Evolutionary conservation across 2,113 vertebrate species (phyloP), one percentile per base, ranked within the genome.

Genomic region (Phoenicopterus ruber): DNA sequence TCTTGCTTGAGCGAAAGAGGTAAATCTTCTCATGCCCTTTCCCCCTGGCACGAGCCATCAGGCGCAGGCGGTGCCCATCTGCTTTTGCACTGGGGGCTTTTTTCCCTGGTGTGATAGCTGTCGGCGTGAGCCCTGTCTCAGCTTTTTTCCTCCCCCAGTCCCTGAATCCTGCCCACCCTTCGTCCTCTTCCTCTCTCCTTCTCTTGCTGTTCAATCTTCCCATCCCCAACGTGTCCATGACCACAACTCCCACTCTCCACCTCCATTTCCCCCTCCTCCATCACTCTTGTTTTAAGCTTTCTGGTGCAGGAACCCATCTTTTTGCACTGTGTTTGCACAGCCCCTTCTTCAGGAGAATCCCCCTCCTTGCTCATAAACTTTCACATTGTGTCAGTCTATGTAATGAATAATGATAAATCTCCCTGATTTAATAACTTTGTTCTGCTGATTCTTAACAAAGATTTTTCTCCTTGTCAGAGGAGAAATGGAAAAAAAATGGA

Each of bases 11-110:
- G 40, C n/a, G 70, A 55, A 61, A 82, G 18, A 62, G 7, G 11
- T 70, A 52, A 66, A 86, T 21, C 50, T 29, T 42, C 9, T 4
- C 34, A 2, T 12, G 47, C 11, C 40, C 42, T 47, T 76, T 69
- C 21, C 13, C 31, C 22, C 19, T 34, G 13, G 10, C 26, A 28
- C 61, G 21, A 81, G 28, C 31, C 62, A 24, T 31, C 69, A 59
- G 17, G 20, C 1, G 0, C 21, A 8, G 21, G 18, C 2, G 9
- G 26, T 7, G 11, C 34, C 69, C 47, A 13, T 31, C 47, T n/a
- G 55, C n/a, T 9, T 47, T 31, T 21, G n/a, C 62, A 10, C 13
- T 10, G 29, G 21, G 20, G 13, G 4, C 6, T 34, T 71, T 38
- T 46, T 26, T 6, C 13, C 52, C 63, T 49, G 55, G 6, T 42